phyloP scores from a whole-genome alignment of 2,888 invertebrate genomes.

The Brachyopa scutellaris region DNA sequence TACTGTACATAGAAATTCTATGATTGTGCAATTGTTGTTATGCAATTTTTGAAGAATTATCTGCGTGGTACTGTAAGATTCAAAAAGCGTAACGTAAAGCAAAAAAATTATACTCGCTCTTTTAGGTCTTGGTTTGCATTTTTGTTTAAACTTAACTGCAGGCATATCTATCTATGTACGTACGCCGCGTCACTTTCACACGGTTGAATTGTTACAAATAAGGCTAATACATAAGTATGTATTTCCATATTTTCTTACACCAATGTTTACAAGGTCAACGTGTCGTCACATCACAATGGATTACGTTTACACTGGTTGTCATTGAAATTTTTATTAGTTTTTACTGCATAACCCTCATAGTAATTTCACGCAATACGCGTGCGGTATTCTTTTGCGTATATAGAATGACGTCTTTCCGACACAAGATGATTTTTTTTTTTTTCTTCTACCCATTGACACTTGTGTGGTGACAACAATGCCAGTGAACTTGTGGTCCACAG shows the following conservation, averaged over 20 bases:
- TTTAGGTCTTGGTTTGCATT: too few relatives aligned
- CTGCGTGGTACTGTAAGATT: too few relatives aligned
- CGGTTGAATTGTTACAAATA: neutral
- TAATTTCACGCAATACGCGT: constrained; percentile 32
- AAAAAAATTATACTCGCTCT: too few relatives aligned
- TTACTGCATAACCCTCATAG: constrained; percentile 16
- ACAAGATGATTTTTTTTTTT: neutral
- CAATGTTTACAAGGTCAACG: constrained; percentile 53
- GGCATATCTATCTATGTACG: too few relatives aligned
- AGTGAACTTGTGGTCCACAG: constrained; percentile 27
- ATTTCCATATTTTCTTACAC: constrained; percentile 8
- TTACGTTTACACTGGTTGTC: neutral
- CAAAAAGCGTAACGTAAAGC: too few relatives aligned
- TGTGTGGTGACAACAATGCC: constrained; percentile 35
- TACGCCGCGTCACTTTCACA: constrained; percentile 4
- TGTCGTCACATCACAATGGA: neutral
- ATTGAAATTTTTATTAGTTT: constrained; percentile 14
- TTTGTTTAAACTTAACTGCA: too few relatives aligned
- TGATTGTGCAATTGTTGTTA: too few relatives aligned
- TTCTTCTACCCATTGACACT: neutral
- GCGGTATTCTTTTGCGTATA: constrained; percentile 29
- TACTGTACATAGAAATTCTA: too few relatives aligned
- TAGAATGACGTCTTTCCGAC: neutral
- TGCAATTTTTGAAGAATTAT: too few relatives aligned
- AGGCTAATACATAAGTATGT: neutral